Conservation (phyloP, 92 coral and sea anemone species). For the Epizoanthus stellaris region DNA sequence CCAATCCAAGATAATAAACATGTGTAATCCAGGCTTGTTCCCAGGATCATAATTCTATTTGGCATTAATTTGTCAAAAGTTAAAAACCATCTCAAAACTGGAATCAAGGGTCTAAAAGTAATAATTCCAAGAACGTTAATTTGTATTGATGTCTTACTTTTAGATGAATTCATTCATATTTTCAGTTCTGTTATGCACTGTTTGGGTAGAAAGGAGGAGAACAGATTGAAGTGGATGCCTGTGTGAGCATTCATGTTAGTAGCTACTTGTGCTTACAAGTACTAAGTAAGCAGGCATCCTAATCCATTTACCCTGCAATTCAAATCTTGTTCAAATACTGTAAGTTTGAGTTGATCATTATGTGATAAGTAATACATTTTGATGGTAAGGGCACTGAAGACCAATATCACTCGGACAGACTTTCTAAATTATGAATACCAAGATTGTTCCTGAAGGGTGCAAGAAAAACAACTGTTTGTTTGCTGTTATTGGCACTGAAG, state of each 20-base stretch:
- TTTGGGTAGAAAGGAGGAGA: background rate
- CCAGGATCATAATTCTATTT: background rate
- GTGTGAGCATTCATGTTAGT: background rate
- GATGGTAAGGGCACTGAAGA: background rate
- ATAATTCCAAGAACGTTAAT: background rate
- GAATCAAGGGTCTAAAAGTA: background rate
- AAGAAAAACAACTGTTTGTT: background rate
- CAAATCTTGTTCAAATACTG: too few species aligned
- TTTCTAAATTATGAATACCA: background rate
- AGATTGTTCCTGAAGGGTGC: background rate
- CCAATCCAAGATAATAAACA: slow-evolving; percentile 8
- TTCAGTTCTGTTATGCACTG: background rate
- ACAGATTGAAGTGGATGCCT: slow-evolving; percentile 18
- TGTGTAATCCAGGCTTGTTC: background rate
- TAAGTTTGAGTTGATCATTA: background rate
- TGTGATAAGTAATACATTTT: background rate
- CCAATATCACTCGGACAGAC: background rate
- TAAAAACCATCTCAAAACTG: background rate
- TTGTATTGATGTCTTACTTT: background rate
- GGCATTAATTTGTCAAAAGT: too few species aligned
- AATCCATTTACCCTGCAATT: too few species aligned
- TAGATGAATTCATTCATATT: background rate
- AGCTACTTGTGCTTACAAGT: background rate
- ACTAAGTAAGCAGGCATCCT: background rate
- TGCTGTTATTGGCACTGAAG: background rate